Evolutionary conservation across 2,888 invertebrate species (phyloP), one percentile per base, ranked within the genome.

Genomic region (Melanostoma mellinum): DNA sequence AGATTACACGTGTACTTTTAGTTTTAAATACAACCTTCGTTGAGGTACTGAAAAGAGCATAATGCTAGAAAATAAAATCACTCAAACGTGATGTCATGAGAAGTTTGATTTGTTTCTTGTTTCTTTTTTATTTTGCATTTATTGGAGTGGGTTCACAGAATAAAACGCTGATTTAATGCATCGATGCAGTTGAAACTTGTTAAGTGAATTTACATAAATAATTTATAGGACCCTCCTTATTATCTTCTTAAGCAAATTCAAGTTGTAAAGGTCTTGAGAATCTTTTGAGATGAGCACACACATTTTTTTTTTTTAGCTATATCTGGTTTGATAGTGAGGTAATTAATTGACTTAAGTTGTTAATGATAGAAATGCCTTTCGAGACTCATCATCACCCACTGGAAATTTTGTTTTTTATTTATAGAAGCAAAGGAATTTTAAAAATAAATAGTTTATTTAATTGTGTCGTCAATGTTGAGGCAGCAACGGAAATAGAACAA

Each of bases 31-130:
- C 33, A 68, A 75, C 60, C 68, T 68, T 46, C 53, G 44, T 53
- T 3, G 9, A 46, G 42, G 58, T 61, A 44, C 30, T 33, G 10
- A 61, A 61, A 20, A 46, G n/a, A 46, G 36, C 56, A 50, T 6
- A 38, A 42, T n/a, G 6, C 33, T 30, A 32, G 40, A 60, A 53
- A 44, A 8, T 36, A 44, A 30, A 1, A 5, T 4, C n/a, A 40
- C 63, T 63, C 38, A 50, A 55, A 60, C 9, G 48, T 69, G 69
- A 69, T 76, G 69, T 76, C 69, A 76, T 50, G 30, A 50, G 30
- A 50, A 50, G 44, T 61, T 63, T 63, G 38, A 38, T 63, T 63
- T 50, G 50, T 50, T 50, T 50, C 4, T 50, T 33, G 32, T 44
- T 44, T 44, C 9, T 40, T 20, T 20, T 20, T 20, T 20, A 20